These are phyloP conservation scores for Bactericera cockerelli DNA, from an alignment of 1,140 invertebrate species.

Conservation along the genomic window DNA sequence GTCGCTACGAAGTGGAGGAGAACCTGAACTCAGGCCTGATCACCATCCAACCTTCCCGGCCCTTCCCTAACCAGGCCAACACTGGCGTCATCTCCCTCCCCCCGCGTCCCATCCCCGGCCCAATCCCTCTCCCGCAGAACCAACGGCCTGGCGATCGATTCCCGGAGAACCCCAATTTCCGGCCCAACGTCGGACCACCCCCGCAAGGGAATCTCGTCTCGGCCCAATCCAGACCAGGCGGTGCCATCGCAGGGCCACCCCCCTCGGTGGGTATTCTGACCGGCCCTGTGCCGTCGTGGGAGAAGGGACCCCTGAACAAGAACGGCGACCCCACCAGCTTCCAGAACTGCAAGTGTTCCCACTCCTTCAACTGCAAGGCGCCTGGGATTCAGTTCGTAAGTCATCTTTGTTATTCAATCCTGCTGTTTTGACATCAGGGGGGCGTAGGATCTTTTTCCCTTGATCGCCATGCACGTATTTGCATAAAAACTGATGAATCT, in stretches of 20 bases:
- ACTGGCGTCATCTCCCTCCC: not conserved
- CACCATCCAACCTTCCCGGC: slow-evolving; percentile 2
- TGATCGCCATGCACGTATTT: no score
- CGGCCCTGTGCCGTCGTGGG: slow-evolving; percentile 31
- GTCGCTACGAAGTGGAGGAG: not conserved
- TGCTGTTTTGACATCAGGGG: no score
- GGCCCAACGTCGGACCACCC: not conserved
- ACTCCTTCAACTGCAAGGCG: slow-evolving; percentile 38
- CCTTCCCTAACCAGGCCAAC: not conserved
- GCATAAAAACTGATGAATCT: no score
- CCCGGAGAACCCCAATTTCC: not conserved
- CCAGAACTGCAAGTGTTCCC: slow-evolving; percentile 36
- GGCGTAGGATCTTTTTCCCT: no score
- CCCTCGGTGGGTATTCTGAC: slow-evolving; percentile 25
- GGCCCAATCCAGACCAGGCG: not conserved
- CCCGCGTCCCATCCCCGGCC: not conserved
- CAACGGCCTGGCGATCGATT: slow-evolving; percentile 4
- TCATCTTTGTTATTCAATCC: no score
- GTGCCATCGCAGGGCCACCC: not conserved
- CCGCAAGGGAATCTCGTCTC: not conserved
- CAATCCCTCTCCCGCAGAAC: not conserved
- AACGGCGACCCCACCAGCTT: slow-evolving; percentile 26
- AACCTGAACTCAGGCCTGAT: slow-evolving; percentile 1
- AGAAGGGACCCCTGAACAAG: slow-evolving; percentile 28
- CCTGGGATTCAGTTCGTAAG: slow-evolving; percentile 38